These are phyloP conservation scores for Schizopygopsis pylzovi DNA, from an alignment of 2,797 vertebrate species.

Conservation along the genomic window DNA sequence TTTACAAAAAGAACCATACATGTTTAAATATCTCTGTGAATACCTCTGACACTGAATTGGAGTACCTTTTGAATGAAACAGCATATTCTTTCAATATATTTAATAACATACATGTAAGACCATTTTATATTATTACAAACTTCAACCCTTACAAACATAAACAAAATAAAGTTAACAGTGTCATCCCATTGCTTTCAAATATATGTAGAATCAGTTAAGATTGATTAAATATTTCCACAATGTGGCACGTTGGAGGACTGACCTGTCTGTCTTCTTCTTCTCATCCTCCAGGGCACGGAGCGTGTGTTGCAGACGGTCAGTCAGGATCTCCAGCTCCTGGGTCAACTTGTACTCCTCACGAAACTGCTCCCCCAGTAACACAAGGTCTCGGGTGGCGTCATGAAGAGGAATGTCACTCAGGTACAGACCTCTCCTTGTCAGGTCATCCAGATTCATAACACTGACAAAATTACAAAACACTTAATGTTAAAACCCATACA, in stretches of 20 bases:
- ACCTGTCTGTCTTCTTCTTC: conserved; percentile 99
- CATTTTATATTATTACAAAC: background rate
- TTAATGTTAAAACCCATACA: background rate
- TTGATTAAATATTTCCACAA: background rate
- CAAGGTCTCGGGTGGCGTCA: conserved; percentile 95
- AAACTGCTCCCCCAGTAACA: conserved; percentile 98
- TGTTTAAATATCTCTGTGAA: background rate
- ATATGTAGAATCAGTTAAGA: background rate
- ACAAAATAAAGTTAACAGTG: background rate
- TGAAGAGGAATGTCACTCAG: conserved; percentile 97
- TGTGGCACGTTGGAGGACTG: conserved; percentile 44
- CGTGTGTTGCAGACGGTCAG: conserved; percentile 96
- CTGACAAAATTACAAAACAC: conserved; percentile 67
- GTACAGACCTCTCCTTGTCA: conserved; percentile 94
- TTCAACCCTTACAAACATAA: background rate
- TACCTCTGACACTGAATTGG: background rate
- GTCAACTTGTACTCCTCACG: conserved; percentile 98
- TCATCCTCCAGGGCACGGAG: conserved; percentile 95
- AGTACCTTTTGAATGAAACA: background rate
- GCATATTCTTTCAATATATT: background rate
- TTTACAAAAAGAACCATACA: background rate
- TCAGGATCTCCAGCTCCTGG: conserved; percentile 96
- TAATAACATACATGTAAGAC: background rate
- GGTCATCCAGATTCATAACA: conserved; percentile 98
- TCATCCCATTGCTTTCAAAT: background rate